phyloP scores from a whole-genome alignment of 2,797 vertebrate species.

The Danio tinwini region DNA sequence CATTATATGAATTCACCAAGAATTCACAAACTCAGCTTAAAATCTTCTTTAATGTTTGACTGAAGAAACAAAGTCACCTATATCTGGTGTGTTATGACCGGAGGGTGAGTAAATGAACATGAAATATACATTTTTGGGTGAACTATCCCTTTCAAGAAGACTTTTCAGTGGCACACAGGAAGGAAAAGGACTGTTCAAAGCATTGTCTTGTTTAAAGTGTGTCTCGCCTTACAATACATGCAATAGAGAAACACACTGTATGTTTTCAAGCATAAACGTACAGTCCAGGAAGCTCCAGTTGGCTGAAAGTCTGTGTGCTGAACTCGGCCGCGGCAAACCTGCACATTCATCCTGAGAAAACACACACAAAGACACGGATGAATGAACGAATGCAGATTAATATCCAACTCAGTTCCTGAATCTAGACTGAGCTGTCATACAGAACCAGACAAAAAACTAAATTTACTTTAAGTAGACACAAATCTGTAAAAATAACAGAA shows the following conservation, averaged over 20 bases:
- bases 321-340: conserved; percentile 79
- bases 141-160: no score
- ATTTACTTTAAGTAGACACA: no score
- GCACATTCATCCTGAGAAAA: conserved; percentile 76
- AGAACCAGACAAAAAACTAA: neutral
- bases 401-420: neutral
- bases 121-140: no score
- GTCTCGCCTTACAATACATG: neutral
- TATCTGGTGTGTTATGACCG: no score
- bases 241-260: neutral
- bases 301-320: conserved; percentile 88
- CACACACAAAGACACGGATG: neutral
- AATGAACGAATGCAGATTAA: neutral
- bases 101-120: no score
- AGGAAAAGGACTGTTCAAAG: neutral
- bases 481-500: no score
- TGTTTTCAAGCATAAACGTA: conserved; percentile 73
- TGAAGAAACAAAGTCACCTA: no score
- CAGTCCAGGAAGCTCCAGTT: conserved; percentile 99
- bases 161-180: no score
- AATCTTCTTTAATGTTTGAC: no score
- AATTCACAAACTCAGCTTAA: no score
- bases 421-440: neutral
- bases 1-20: no score
- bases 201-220: neutral